phyloP scores from a whole-genome alignment of 2,888 invertebrate species.

The Drosophila paranaensis region DNA sequence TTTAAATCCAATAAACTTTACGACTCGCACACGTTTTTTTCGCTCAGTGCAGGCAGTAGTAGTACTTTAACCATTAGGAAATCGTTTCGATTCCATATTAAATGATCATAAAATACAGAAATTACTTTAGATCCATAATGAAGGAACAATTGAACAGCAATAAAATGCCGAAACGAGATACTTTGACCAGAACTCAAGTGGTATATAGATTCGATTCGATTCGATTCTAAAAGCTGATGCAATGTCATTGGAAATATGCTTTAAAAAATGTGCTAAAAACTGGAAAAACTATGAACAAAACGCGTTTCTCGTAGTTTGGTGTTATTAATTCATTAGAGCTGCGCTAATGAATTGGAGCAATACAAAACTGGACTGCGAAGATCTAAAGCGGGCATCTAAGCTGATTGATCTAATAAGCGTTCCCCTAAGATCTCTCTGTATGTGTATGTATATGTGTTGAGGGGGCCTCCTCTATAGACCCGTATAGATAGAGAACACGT shows the following conservation, averaged over 20 bases:
- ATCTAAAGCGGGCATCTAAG: slow-evolving; percentile 8
- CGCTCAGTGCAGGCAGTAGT: neutral
- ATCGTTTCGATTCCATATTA: slow-evolving; percentile 1
- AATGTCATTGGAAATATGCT: slow-evolving; percentile 16
- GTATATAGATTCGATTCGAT: neutral
- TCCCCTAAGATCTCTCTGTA: slow-evolving; percentile 1
- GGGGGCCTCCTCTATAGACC: slow-evolving; percentile 12
- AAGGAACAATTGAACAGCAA: slow-evolving; percentile 31
- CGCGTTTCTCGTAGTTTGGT: slow-evolving; percentile 69
- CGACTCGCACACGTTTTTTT: neutral
- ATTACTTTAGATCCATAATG: slow-evolving; percentile 28
- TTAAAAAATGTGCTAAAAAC: slow-evolving; percentile 24
- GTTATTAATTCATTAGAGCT: slow-evolving; percentile 72
- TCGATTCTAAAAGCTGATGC: slow-evolving; percentile 23
- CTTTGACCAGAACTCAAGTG: neutral
- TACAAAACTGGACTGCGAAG: slow-evolving; percentile 25
- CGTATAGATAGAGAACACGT: slow-evolving; percentile 43
- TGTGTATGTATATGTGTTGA: neutral
- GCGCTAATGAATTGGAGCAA: slow-evolving; percentile 64
- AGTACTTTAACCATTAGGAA: slow-evolving; percentile 2
- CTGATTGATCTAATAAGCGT: slow-evolving; percentile 39
- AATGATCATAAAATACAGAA: slow-evolving; percentile 28
- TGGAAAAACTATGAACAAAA: slow-evolving; percentile 38
- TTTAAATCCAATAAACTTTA: neutral
- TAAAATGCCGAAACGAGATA: slow-evolving; percentile 20